These are phyloP conservation scores for Decapterus maruadsi DNA, from an alignment of 2,797 vertebrate genomes.

Conservation along the genomic window DNA sequence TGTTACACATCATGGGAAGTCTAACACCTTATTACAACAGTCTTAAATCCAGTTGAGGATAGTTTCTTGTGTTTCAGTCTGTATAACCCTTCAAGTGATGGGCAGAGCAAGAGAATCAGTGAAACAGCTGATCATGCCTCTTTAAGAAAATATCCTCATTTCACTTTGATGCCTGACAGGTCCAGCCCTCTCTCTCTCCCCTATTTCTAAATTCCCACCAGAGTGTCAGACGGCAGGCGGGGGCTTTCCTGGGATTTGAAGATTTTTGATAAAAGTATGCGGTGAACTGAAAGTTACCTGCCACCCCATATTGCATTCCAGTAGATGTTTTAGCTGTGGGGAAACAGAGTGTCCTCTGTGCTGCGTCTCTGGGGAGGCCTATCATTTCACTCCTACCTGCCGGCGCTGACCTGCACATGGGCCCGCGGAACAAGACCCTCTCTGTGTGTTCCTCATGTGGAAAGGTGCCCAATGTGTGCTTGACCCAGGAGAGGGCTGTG, in stretches of 20 bases:
- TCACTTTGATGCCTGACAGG: conserved; percentile 51
- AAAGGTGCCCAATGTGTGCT: conserved; percentile 68
- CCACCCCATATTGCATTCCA: conserved; percentile 82
- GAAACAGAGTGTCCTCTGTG: conserved; percentile 83
- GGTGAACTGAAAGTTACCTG: conserved; percentile 80
- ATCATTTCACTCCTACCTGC: conserved; percentile 78
- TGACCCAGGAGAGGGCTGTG: conserved; percentile 62
- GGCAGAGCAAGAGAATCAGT: conserved; percentile 18
- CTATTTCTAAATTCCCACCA: conserved; percentile 62
- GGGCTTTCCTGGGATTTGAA: conserved; percentile 73
- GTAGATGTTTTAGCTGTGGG: conserved; percentile 63
- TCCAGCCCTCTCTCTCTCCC: conserved; percentile 27
- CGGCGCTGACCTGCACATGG: conserved; percentile 61
- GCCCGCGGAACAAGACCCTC: conserved; percentile 75
- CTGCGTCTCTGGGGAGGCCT: conserved; percentile 70
- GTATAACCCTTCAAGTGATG: background rate
- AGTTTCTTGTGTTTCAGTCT: background rate
- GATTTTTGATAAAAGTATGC: conserved; percentile 80
- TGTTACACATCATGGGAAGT: background rate
- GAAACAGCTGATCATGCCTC: background rate
- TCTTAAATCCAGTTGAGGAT: background rate
- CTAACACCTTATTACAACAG: background rate
- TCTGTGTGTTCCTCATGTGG: conserved; percentile 72
- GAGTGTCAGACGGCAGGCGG: conserved; percentile 66
- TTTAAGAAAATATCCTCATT: conserved; percentile 43